Evolutionary conservation across 2,113 vertebrate genomes (phyloP).

Genomic region (Apeltes quadracus): DNA sequence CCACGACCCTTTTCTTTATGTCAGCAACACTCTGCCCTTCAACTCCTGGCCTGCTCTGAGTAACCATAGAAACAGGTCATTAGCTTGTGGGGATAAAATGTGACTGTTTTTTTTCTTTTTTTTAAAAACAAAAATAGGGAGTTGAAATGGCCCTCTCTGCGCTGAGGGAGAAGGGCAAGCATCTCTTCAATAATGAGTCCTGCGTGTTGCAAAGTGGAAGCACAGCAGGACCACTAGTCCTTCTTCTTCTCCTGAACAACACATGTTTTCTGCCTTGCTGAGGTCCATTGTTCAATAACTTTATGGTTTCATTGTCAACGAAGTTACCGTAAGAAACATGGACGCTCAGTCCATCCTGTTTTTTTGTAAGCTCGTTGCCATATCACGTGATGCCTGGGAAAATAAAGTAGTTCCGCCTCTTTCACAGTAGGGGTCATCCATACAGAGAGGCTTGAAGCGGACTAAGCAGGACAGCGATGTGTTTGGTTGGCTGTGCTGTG

Average conservation of each 20-base stretch:
- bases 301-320: constrained; percentile 27
- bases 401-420: neutral
- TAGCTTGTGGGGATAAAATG: constrained; percentile 69
- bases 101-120: constrained; percentile 57
- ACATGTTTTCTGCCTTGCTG: constrained; percentile 34
- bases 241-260: constrained; percentile 26
- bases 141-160: constrained; percentile 58
- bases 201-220: constrained; percentile 35
- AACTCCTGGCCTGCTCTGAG: constrained; percentile 58
- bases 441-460: constrained; percentile 6
- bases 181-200: constrained; percentile 41
- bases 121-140: constrained; percentile 62
- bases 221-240: constrained; percentile 35
- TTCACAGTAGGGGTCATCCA: constrained; percentile 5
- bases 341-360: constrained; percentile 22
- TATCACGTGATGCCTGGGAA: neutral
- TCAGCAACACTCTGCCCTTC: constrained; percentile 61
- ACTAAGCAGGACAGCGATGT: constrained; percentile 41
- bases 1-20: constrained; percentile 66
- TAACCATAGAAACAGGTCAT: constrained; percentile 76
- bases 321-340: constrained; percentile 17
- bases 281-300: constrained; percentile 33
- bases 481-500: constrained; percentile 47
- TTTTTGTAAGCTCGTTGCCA: constrained; percentile 13
- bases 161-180: constrained; percentile 34